Base-by-base conservation (phyloP, 2,888 invertebrate species). In the Amaurobius ferox region DNA sequence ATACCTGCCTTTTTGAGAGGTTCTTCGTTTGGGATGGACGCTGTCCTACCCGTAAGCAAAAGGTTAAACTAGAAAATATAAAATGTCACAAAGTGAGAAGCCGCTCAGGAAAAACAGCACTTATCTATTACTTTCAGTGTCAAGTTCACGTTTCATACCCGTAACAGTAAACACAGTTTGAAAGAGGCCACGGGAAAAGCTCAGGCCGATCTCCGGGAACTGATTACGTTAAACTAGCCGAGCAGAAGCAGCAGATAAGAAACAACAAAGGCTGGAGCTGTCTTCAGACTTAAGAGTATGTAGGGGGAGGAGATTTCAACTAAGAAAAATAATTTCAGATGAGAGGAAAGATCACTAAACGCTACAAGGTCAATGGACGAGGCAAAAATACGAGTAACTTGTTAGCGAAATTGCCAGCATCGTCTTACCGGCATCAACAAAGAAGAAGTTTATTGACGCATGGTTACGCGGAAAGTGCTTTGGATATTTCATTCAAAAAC, bases 141-240 rank as follows among this genome's bases (percentile, higher is more conserved):
- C 23, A 55, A n/a, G 23, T 23, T 55, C 55, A 23, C 23, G 19
- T 55, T 55, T 6, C 55, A 3, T 16, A 23, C 23, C 11, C 5
- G 35, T 16, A 44, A 55, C 19, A 23, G 23, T 55, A 55, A 55
- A 55, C 55, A 55, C 55, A 23, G 23, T 23, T 55, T 23, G 2
- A n/a, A n/a, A 16, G n/a, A 44, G n/a, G n/a, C 44, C 23, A 55
- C 5, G 23, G 55, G 55, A 55, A 55, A 55, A 55, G 23, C 5
- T 16, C 1, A 3, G 2, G 44, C 11, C 5, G 55, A 55, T 55
- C 23, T 23, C 16, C 23, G 7, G 23, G 55, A 55, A 23, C 23
- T 23, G 55, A 55, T 55, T 55, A 55, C 55, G 55, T 55, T 55
- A 23, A 55, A 55, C 55, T 55, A 55, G 23, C 23, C 23, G 23